Evolutionary conservation across 2,113 vertebrate species (phyloP).

Genomic region (Oreotrochilus melanogaster): DNA sequence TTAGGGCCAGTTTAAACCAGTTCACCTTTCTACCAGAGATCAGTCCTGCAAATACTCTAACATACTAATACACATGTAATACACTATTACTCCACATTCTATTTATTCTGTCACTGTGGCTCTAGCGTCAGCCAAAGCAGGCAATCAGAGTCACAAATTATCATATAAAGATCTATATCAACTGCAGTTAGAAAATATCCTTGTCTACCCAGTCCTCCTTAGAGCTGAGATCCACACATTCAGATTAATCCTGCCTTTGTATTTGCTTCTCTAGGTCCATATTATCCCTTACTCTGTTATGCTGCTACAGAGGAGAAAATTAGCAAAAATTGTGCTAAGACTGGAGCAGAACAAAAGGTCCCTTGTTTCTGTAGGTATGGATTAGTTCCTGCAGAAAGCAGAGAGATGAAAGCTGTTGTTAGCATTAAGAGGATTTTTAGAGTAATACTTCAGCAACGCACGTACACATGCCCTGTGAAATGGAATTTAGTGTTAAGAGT

Average conservation of each 20-base stretch:
- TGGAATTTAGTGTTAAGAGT: conserved; percentile 36
- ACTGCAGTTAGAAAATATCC: not conserved
- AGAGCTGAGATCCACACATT: not conserved
- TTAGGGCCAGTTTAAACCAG: not conserved
- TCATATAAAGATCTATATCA: not conserved
- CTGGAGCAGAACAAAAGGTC: conserved; percentile 37
- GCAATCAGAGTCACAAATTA: not conserved
- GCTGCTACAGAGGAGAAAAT: not conserved
- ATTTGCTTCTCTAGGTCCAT: not conserved
- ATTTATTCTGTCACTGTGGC: not conserved
- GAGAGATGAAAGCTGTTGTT: conserved; percentile 43
- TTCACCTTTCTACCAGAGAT: not conserved
- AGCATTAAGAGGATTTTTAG: conserved; percentile 44
- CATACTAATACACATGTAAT: not conserved
- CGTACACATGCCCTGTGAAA: not conserved
- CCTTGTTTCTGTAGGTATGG: conserved; percentile 52
- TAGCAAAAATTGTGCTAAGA: conserved; percentile 10
- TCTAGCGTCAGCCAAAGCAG: not conserved
- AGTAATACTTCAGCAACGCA: conserved; percentile 26
- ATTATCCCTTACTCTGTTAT: not conserved
- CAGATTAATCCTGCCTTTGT: conserved; percentile 7
- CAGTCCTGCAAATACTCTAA: accelerated
- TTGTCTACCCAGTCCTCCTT: not conserved
- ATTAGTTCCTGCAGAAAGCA: conserved; percentile 44
- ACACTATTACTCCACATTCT: not conserved